Evolutionary conservation across 1,140 invertebrate genomes (phyloP), one percentile per base, ranked within the genome.

Genomic region (Sarcophaga peregrina): DNA sequence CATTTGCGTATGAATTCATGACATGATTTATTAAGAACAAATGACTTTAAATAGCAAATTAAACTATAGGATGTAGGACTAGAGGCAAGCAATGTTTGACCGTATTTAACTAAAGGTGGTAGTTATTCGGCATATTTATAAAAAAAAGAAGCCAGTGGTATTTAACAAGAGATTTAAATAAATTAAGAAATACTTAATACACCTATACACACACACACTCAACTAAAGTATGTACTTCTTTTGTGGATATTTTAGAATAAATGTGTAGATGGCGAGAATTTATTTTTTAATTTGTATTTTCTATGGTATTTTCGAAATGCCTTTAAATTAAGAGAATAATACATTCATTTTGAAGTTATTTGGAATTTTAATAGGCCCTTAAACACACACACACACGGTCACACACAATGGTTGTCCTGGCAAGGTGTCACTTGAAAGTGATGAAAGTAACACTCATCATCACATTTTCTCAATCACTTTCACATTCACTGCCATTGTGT

Each of bases 271-370:
- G 15, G 17, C 20, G 62, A n/a, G 62, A 37, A 68, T 68, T 68
- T 68, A 25, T n/a, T 68, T 37, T 37, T 68, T 68, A 68, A 68
- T 25, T 68, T 68, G 2, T 68, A 68, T 68, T 68, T 25, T 68
- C 25, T 37, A n/a, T n/a, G 54, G 54, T 20, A n/a, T 37, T 37
- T 78, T 78, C 50, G n/a, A 20, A 80, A 80, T 72, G 82, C 82
- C 74, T 81, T 72, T 68, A 83, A 83, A 80, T 83, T 83, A 83
- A 58, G 50, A 48, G 82, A 50, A 83, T 83, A 83, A 83, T 80
- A 80, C 82, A 54, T 76, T 80, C 78, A 83, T 83, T 83, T 83
- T 48, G 75, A 83, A 80, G 82, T 68, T 83, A 83, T 80, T 83
- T 83, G 73, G 80, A 83, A 80, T 62, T 48, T 52, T 78, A 78